Base-by-base conservation (phyloP, 1,140 invertebrate species). In the Lasaia peninsularis region DNA sequence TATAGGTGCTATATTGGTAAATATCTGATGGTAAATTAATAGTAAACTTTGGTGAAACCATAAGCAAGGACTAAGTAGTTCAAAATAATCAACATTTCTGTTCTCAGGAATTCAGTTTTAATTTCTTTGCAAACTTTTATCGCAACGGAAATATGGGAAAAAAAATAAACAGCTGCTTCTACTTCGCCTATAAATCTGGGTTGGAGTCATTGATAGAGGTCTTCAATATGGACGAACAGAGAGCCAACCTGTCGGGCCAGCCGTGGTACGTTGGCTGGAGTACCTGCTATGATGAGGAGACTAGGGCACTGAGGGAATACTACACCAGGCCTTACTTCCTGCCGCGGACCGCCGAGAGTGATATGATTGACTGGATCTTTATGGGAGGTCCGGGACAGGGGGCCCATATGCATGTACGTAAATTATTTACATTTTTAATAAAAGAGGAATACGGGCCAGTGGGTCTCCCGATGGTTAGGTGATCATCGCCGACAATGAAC, bases 211-310 rank as follows among this genome's bases (percentile, higher is more conserved):
- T 75, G 10, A 48, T 56, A 33, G 69, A 98, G 57, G 96, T 95
- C 1, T 93, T 98, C 57, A 92, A 93, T 51, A 96, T 96, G 94
- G 92, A 92, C 28, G 76, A 88, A 10, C 88, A 91, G 20, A 89
- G 96, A 56, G 93, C 95, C 0, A 81, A 92, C 16, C 77, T 95
- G 18, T 81, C 90, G 16, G 94, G 94, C 1, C 90, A 92, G 20
- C 92, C 94, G 0, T 97, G 96, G 96, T 97, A 98, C 80, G 93
- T 98, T 61, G 97, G 97, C 28, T 98, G 97, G 97, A 98, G 96
- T 73, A 98, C 98, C 66, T 98, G 97, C 75, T 94, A 98, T 76
- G 92, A 94, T 10, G 91, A 92, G 48, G 94, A 95, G 21, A 94
- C 95, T 0, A 91, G 92, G 64, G 89, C 93, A 33, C 89, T 99